Evolutionary conservation across 2,888 invertebrate genomes (phyloP), one percentile per base, ranked within the genome.

Genomic region (Psococerastis gibbosa): DNA sequence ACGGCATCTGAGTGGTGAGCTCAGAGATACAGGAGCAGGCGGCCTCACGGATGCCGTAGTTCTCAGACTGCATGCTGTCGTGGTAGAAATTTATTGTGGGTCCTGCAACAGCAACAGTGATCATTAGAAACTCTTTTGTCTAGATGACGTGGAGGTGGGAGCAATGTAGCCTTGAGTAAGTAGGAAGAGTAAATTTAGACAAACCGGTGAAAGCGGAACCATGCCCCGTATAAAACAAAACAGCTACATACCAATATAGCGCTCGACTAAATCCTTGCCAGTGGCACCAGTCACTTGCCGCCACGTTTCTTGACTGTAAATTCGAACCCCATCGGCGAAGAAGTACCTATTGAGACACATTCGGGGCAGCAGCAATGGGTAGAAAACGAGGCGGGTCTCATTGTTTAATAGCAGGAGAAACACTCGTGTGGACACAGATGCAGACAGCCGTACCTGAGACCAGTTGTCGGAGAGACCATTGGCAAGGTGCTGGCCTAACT

Each of bases 1-100:
- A 49, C 15, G 56, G 51, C 15, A 61, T 55, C 52, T 70, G 69
- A 2, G 61, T 55, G 8, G 64, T 67, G 20, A 69, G 56, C 51
- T 70, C 69, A 31, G 68, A 65, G 46, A 70, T 67, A 51, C 68
- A 69, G 2, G 67, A 63, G 58, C 69, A 69, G 1, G 68, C 67
- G 9, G 69, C 68, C 52, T 69, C 69, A n/a, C 64, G 49, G 11
- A 69, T 68, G 38, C 68, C 68, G 54, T 69, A 68, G 54, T 69
- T 69, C 50, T 68, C 64, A 31, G 67, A 64, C 22, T 57, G n/a
- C n/a, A n/a, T n/a, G n/a, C n/a, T n/a, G n/a, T n/a, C n/a, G n/a
- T n/a, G n/a, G n/a, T n/a, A n/a, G n/a, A n/a, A n/a, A n/a, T n/a
- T n/a, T n/a, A n/a, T n/a, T n/a, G n/a, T n/a, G n/a, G n/a, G n/a